These are phyloP conservation scores for Syngnathus acus DNA, from an alignment of 2,797 vertebrate species.

Conservation along the genomic window DNA sequence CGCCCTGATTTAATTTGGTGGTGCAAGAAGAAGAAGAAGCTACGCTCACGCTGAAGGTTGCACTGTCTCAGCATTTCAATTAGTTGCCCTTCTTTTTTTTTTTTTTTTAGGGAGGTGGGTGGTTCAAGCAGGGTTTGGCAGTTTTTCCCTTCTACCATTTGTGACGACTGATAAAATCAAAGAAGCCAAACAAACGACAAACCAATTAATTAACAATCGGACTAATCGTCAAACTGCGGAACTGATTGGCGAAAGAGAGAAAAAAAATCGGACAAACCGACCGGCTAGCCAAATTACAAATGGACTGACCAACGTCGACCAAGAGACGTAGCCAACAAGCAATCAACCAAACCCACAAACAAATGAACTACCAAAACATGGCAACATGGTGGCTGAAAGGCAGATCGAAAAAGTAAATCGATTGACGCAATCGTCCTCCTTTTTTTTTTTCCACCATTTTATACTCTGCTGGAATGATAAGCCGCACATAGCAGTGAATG, in stretches of 20 bases:
- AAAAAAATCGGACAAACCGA: no score
- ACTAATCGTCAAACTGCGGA: no score
- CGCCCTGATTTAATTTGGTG: slow-evolving; percentile 78
- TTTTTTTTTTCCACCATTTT: background rate
- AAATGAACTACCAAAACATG: background rate
- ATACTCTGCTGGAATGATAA: background rate
- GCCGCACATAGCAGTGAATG: background rate
- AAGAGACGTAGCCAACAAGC: background rate
- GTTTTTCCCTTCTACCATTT: slow-evolving; percentile 68
- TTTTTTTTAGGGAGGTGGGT: background rate
- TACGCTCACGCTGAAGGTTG: slow-evolving; percentile 70
- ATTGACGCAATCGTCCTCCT: background rate
- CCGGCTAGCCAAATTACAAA: no score
- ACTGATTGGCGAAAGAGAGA: no score
- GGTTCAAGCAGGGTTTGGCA: background rate
- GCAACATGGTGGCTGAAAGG: background rate
- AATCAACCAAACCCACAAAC: background rate
- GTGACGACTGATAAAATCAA: slow-evolving; percentile 18
- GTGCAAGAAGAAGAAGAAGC: slow-evolving; percentile 34
- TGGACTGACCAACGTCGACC: no score
- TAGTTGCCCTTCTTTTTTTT: slow-evolving; percentile 28
- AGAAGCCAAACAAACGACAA: background rate
- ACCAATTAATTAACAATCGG: no score
- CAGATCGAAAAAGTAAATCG: background rate
- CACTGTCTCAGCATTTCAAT: slow-evolving; percentile 70